Base-by-base conservation (phyloP, 2,113 vertebrate species). In the Cavia aperea region DNA sequence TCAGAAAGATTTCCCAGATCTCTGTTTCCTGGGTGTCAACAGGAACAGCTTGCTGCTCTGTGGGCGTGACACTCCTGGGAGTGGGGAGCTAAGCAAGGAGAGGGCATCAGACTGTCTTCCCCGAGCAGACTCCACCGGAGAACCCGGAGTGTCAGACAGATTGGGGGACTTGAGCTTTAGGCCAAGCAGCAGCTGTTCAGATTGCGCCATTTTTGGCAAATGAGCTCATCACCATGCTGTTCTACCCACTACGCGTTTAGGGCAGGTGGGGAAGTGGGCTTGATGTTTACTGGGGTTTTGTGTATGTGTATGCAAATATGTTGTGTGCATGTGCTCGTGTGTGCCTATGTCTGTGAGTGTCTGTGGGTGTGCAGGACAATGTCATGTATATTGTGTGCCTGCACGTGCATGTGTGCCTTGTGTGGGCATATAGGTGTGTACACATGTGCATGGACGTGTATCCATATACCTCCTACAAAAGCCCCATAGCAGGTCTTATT, bases 291-390 rank as follows among this genome's bases (percentile, higher is more conserved):
- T 39, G 68, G 43, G 14, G 8, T n/a, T 70, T 39, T 18, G 9
- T 3, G 7, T n/a, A 31, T 8, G 1, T 24, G 16, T 36, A 2
- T 33, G 23, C 8, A 6, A 15, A 5, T 58, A 2, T 56, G 21
- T n/a, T 13, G 33, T n/a, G 21, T 23, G 1, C 18, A 29, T 58
- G 1, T 68, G 9, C 39, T 15, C 24, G 4, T 46, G n/a, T 24
- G 7, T 36, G 19, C 31, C 1, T 10, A 19, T 58, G 1, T 68
- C 39, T 46, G 10, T 8, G 14, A 0, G 9, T 78, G 31, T 65
- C 7, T 16, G 16, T 36, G n/a, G 23, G 18, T 66, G 14, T 72
- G 7, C 43, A 51, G 33, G 19, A 9, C 5, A 33, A 15, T 82
- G 31, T 3, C 49, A 5, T 65, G 10, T 23, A 26, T 0, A 4